Conservation (phyloP, 2,888 invertebrate genomes). For the Macrosiphum euphorbiae region DNA sequence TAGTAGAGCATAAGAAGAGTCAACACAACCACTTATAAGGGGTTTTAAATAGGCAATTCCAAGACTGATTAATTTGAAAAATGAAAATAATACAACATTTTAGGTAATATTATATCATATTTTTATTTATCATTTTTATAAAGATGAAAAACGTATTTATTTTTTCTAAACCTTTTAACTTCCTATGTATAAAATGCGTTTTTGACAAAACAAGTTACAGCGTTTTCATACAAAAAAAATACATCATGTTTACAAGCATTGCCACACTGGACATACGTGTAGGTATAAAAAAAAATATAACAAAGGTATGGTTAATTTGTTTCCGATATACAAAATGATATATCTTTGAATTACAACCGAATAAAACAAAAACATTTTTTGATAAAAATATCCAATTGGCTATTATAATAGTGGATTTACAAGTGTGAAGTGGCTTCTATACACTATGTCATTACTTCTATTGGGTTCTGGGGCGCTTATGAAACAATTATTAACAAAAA, state of each 20-base stretch:
- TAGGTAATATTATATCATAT: not conserved
- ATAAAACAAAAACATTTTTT: not conserved
- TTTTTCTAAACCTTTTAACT: not conserved
- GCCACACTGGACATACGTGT: not conserved
- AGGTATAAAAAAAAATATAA: not conserved
- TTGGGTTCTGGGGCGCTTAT: not conserved
- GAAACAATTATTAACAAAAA: not conserved
- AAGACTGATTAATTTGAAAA: not conserved
- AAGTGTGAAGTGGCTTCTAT: not conserved
- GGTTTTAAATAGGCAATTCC: not conserved
- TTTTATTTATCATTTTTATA: not conserved
- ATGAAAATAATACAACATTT: not conserved
- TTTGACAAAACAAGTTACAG: not conserved
- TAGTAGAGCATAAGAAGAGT: not conserved
- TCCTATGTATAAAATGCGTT: not conserved
- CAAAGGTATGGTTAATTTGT: not conserved
- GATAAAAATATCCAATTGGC: not conserved
- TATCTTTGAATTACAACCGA: not conserved
- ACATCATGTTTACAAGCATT: not conserved
- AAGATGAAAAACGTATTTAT: not conserved
- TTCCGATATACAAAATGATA: not conserved
- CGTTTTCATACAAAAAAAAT: not conserved
- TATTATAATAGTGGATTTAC: not conserved
- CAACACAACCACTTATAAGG: not conserved
- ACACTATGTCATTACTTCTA: not conserved